Evolutionary conservation across 1,140 invertebrate genomes (phyloP).

Genomic region (Nephotettix cincticeps): DNA sequence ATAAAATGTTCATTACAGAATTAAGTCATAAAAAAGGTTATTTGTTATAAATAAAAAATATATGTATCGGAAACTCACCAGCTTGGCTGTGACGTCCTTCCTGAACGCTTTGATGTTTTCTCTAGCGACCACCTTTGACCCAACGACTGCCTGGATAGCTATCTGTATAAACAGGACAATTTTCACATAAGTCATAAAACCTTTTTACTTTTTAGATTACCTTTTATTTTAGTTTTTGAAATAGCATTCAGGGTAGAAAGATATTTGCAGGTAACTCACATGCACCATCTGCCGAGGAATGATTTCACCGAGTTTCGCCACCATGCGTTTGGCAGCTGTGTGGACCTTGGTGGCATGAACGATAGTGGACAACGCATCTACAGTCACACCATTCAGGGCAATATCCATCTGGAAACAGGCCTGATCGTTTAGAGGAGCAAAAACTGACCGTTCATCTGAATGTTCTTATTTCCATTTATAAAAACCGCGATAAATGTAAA

Average conservation of each 20-base stretch:
- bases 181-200: too few relatives aligned
- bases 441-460: too few relatives aligned
- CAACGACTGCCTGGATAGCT: slow-evolving; percentile 82
- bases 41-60: not conserved
- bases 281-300: slow-evolving; percentile 86
- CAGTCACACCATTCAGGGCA: slow-evolving; percentile 72
- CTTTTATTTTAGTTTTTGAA: too few relatives aligned
- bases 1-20: too few relatives aligned
- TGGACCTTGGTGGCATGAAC: slow-evolving; percentile 70
- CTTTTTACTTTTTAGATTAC: too few relatives aligned
- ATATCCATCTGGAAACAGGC: slow-evolving; percentile 36
- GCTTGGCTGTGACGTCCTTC: slow-evolving; percentile 79
- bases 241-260: not conserved
- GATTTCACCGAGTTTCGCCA: slow-evolving; percentile 77
- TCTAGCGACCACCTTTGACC: slow-evolving; percentile 80
- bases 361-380: slow-evolving; percentile 88
- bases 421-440: too few relatives aligned
- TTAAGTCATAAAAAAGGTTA: too few relatives aligned
- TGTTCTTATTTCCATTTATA: too few relatives aligned
- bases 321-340: slow-evolving; percentile 67
- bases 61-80: slow-evolving; percentile 34
- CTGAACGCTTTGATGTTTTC: slow-evolving; percentile 84
- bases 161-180: too few relatives aligned
- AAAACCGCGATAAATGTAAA: too few relatives aligned
- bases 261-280: slow-evolving; percentile 49